These are phyloP conservation scores for Pteria penguin DNA, from an alignment of 2,888 invertebrate genomes.

Conservation along the genomic window DNA sequence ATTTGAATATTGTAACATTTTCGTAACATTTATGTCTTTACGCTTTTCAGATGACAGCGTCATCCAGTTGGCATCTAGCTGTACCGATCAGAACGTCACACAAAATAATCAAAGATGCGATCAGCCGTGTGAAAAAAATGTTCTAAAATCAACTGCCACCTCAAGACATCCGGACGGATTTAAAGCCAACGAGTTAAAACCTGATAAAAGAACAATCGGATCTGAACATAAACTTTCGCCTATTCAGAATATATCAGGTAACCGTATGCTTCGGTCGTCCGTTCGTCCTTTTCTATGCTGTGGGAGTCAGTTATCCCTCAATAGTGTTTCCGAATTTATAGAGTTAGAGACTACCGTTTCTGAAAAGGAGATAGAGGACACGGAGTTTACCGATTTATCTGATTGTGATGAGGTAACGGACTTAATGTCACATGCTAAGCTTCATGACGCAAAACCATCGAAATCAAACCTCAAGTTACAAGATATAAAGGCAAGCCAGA, in stretches of 20 bases:
- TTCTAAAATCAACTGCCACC: too few relatives aligned
- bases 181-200: too few relatives aligned
- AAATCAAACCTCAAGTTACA: not conserved
- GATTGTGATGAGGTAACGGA: slow-evolving; percentile 39
- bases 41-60: too few relatives aligned
- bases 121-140: too few relatives aligned
- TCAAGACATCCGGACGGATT: too few relatives aligned
- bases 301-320: slow-evolving; percentile 73
- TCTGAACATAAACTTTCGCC: not conserved
- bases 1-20: too few relatives aligned
- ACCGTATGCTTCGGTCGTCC: slow-evolving; percentile 65
- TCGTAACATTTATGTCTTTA: too few relatives aligned
- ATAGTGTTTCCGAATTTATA: slow-evolving; percentile 59
- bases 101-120: too few relatives aligned
- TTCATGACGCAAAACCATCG: slow-evolving; percentile 9
- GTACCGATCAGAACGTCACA: too few relatives aligned
- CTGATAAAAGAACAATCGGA: too few relatives aligned
- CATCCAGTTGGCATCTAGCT: too few relatives aligned
- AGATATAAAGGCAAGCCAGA: slow-evolving; percentile 43
- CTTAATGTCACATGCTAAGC: slow-evolving; percentile 23
- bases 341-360: slow-evolving; percentile 14
- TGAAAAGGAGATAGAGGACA: slow-evolving; percentile 30
- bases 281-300: slow-evolving; percentile 75
- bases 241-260: slow-evolving; percentile 35
- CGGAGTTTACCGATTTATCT: slow-evolving; percentile 32